Conservation (phyloP, 1,140 invertebrate genomes). For the Sinella curviseta region DNA sequence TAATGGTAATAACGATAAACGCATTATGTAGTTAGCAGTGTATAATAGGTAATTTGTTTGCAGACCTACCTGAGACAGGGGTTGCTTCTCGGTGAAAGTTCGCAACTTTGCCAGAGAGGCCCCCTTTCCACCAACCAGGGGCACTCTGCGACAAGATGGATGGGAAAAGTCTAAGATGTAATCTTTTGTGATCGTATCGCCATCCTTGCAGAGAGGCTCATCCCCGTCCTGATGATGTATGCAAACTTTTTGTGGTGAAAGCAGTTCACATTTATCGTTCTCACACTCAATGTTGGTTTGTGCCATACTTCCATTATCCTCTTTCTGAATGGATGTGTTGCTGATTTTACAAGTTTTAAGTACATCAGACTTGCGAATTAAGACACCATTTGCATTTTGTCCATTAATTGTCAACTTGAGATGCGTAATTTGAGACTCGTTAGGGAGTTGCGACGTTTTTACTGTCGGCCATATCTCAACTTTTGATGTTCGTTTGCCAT, state of each 20-base stretch:
- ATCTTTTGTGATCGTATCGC: slow-evolving; percentile 1
- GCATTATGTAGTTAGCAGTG: too few species aligned
- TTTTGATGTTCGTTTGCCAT: neutral
- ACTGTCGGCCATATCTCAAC: slow-evolving; percentile 42
- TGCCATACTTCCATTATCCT: too few species aligned
- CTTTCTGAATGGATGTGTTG: neutral
- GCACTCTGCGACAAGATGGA: slow-evolving; percentile 56
- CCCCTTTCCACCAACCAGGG: slow-evolving; percentile 71
- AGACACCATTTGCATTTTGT: slow-evolving; percentile 29
- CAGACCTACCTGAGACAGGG: neutral
- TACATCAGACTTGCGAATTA: slow-evolving; percentile 27
- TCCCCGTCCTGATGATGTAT: neutral
- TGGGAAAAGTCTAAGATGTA: slow-evolving; percentile 54
- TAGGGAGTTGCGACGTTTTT: neutral
- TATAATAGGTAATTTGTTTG: neutral
- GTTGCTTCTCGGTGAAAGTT: slow-evolving; percentile 54
- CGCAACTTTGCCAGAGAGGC: slow-evolving; percentile 66
- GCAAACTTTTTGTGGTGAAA: neutral
- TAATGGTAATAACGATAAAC: too few species aligned
- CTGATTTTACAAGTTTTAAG: neutral
- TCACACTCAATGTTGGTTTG: slow-evolving; percentile 44
- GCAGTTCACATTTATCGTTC: slow-evolving; percentile 12
- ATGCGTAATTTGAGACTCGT: slow-evolving; percentile 20
- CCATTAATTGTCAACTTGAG: slow-evolving; percentile 41
- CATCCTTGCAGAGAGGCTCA: slow-evolving; percentile 22